Evolutionary conservation across 2,888 invertebrate genomes (phyloP).

Genomic region (Tridacna crocea): DNA sequence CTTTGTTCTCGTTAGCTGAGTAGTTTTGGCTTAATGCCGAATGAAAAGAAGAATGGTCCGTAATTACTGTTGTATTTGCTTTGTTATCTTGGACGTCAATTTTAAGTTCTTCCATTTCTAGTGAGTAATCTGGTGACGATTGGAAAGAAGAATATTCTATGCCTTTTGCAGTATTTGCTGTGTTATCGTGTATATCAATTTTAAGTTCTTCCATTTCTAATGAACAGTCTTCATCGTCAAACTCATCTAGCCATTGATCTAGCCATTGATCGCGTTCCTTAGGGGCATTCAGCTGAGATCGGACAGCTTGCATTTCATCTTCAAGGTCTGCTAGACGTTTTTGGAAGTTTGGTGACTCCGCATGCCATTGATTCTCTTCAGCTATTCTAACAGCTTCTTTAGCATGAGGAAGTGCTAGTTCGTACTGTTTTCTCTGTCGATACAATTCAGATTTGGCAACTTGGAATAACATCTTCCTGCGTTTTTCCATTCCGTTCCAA

Average conservation of each 20-base stretch:
- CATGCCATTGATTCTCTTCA: constrained; percentile 29
- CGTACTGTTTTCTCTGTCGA: constrained; percentile 28
- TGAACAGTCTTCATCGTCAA: constrained; percentile 1
- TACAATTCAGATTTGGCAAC: constrained; percentile 41
- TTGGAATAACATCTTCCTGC: constrained; percentile 51
- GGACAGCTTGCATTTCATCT: neutral
- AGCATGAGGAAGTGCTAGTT: constrained; percentile 34
- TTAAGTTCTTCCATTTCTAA: constrained; percentile 16
- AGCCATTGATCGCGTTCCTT: neutral
- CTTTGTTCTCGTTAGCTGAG: too few species aligned
- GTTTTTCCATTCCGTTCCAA: constrained; percentile 47
- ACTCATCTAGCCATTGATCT: constrained; percentile 18
- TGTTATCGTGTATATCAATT: neutral
- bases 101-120: constrained; percentile 16
- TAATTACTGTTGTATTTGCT: too few species aligned
- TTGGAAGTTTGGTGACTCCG: constrained; percentile 36
- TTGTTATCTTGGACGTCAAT: neutral
- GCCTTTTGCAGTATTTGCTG: too few species aligned
- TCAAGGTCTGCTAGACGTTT: constrained; percentile 25
- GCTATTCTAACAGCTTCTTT: constrained; percentile 38
- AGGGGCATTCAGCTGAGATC: neutral
- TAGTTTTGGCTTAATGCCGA: too few species aligned
- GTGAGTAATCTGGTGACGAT: neutral
- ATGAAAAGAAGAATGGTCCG: too few species aligned
- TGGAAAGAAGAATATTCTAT: too few species aligned